Percentiles rank a stretch among this genome's conserved stretches.
Evolutionary conservation across 2,113 vertebrate genomes (phyloP).

Genomic region (Antennarius striatus): DNA sequence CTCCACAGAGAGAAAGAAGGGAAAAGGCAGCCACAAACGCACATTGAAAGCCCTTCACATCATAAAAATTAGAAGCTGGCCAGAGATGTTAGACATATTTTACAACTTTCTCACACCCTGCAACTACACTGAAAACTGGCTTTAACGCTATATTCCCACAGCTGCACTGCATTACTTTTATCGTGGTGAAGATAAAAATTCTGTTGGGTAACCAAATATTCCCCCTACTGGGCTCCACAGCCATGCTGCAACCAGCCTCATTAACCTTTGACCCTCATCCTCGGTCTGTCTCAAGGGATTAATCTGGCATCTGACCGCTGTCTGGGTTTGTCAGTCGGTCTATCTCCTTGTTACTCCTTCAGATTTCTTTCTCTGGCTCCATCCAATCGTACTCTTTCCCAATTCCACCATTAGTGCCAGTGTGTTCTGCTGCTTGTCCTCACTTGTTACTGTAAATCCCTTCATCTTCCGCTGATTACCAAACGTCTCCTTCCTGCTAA

Average conservation of each 20-base stretch:
- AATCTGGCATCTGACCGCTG: conserved; percentile 55
- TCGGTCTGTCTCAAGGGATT: conserved; percentile 57
- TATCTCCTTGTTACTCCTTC: conserved; percentile 29
- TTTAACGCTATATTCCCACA: conserved; percentile 8
- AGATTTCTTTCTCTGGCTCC: conserved; percentile 22
- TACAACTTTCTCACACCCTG: conserved; percentile 40
- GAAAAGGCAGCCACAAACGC: conserved; percentile 23
- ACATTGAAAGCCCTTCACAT: conserved; percentile 18
- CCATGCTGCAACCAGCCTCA: conserved; percentile 62
- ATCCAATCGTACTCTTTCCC: conserved; percentile 41
- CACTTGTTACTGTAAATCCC: conserved; percentile 39
- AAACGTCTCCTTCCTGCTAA: conserved; percentile 5
- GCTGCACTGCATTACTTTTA: neutral
- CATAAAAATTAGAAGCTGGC: conserved; percentile 1
- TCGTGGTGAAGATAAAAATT: conserved; percentile 36
- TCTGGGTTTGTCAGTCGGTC: conserved; percentile 44
- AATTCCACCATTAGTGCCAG: conserved; percentile 26
- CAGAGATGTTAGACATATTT: conserved; percentile 36
- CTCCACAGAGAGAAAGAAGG: conserved; percentile 16
- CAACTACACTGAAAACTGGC: conserved; percentile 25
- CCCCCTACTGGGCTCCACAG: conserved; percentile 29
- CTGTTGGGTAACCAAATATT: conserved; percentile 17
- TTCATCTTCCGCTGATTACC: conserved; percentile 19
- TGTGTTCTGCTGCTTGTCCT: conserved; percentile 41
- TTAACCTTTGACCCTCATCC: conserved; percentile 61